Percentiles rank a stretch among this genome's conserved stretches.
These are phyloP conservation scores for Porphyrio hochstetteri DNA, from an alignment of 2,113 vertebrate genomes.

Conservation along the genomic window DNA sequence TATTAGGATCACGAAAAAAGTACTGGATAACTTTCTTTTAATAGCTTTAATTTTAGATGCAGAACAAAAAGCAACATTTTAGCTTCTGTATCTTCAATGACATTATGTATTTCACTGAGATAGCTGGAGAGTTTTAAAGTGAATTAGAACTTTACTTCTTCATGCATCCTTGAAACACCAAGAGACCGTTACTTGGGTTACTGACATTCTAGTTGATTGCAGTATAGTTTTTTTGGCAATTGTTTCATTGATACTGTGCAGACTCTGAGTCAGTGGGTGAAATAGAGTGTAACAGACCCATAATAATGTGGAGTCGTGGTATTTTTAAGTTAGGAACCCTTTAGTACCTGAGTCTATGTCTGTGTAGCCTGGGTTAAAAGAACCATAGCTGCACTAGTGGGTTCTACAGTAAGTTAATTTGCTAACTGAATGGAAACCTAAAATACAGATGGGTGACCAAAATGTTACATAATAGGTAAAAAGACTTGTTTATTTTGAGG, in stretches of 20 bases:
- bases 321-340: background rate
- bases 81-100: background rate
- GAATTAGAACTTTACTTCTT: background rate
- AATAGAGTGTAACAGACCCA: background rate
- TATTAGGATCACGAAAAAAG: background rate
- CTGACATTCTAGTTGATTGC: background rate
- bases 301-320: background rate
- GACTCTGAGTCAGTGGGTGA: background rate
- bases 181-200: background rate
- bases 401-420: background rate
- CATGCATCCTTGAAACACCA: background rate
- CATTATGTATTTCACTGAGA: background rate
- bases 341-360: background rate
- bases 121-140: background rate
- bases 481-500: background rate
- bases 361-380: background rate
- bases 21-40: background rate
- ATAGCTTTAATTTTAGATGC: background rate
- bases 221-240: background rate
- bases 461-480: slow-evolving; percentile 1
- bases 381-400: background rate
- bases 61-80: background rate
- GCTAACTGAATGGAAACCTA: background rate
- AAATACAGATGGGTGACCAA: background rate
- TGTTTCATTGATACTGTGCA: background rate